phyloP scores from a whole-genome alignment of 2,888 invertebrate genomes.

The Drosophila peninsularis region DNA sequence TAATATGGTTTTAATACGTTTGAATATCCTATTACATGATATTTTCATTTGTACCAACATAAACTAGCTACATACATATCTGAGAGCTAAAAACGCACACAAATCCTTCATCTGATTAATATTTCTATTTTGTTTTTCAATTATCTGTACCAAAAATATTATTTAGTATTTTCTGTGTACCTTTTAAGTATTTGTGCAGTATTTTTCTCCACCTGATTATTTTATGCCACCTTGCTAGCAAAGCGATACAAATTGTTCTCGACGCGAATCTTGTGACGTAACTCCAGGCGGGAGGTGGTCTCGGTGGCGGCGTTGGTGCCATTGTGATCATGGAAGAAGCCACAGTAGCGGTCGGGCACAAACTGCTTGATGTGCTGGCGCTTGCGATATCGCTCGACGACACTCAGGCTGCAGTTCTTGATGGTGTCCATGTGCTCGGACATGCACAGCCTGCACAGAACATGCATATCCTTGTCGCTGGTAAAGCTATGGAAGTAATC shows the following conservation, averaged over 20 bases:
- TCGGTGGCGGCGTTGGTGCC: slow-evolving; percentile 81
- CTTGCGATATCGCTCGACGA: slow-evolving; percentile 59
- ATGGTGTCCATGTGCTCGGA: slow-evolving; percentile 44
- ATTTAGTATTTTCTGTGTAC: background rate
- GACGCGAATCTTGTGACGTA: slow-evolving; percentile 76
- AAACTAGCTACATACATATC: background rate
- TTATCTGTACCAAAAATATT: background rate
- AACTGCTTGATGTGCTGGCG: slow-evolving; percentile 68
- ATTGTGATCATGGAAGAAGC: slow-evolving; percentile 82
- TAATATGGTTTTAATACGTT: background rate
- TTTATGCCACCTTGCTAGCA: slow-evolving; percentile 36
- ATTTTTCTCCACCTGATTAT: background rate
- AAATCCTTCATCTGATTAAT: background rate
- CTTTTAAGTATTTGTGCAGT: background rate
- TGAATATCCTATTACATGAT: background rate
- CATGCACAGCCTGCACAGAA: slow-evolving; percentile 82
- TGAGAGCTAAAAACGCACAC: background rate
- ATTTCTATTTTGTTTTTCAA: background rate
- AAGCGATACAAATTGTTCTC: slow-evolving; percentile 83
- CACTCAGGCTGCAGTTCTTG: slow-evolving; percentile 66
- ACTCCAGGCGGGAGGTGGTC: slow-evolving; percentile 64
- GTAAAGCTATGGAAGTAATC: slow-evolving; percentile 87
- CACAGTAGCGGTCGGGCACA: slow-evolving; percentile 78
- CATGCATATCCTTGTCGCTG: slow-evolving; percentile 79
- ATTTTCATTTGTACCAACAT: no score